These are phyloP conservation scores for Tiliacea aurago DNA, from an alignment of 2,888 invertebrate genomes.

Conservation along the genomic window DNA sequence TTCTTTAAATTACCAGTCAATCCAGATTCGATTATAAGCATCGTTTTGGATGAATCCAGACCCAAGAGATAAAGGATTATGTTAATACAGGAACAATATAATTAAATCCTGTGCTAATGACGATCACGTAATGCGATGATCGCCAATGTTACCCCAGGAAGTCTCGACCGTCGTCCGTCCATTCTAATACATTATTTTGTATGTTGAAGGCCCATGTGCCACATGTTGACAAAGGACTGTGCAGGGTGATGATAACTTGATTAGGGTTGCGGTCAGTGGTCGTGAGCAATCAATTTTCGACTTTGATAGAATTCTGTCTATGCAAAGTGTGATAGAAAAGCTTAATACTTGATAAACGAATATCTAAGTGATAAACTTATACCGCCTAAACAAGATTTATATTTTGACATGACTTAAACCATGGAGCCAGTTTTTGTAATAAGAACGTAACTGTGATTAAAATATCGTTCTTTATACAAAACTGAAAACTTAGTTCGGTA, in stretches of 20 bases:
- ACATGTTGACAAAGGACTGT: conserved; percentile 14
- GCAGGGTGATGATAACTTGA: conserved; percentile 26
- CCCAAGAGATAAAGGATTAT: not conserved
- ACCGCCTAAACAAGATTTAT: too few species aligned
- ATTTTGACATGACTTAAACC: too few species aligned
- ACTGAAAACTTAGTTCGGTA: too few species aligned
- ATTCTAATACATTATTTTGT: conserved; percentile 1
- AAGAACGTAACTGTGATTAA: too few species aligned
- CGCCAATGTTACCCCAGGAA: not conserved
- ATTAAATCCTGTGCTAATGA: conserved; percentile 8
- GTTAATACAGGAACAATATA: conserved; percentile 2
- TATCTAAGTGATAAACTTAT: too few species aligned
- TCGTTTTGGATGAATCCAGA: too few species aligned
- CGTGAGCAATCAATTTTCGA: conserved; percentile 15
- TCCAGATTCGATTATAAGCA: too few species aligned
- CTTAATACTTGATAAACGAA: too few species aligned
- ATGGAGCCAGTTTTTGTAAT: too few species aligned
- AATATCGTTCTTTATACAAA: too few species aligned
- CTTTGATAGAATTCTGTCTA: not conserved
- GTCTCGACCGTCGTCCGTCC: not conserved
- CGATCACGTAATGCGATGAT: not conserved
- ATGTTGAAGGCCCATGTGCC: not conserved
- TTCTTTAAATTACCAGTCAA: too few species aligned
- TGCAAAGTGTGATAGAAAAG: not conserved
- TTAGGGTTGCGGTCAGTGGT: conserved; percentile 22